Evolutionary conservation across 2,888 invertebrate genomes (phyloP).

Genomic region (Plebejus anna): DNA sequence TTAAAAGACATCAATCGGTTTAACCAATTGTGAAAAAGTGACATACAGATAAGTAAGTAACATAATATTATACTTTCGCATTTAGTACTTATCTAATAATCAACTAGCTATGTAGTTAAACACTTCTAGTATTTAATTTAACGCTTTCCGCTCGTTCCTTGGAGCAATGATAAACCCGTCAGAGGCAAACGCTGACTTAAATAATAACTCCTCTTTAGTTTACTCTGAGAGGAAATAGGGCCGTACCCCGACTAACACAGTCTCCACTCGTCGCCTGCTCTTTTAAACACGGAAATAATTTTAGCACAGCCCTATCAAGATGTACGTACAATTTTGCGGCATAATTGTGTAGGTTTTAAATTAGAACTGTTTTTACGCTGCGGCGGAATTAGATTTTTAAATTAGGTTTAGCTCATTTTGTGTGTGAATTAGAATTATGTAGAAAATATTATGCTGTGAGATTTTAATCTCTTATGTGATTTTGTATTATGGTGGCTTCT

Average conservation of each 20-base stretch:
- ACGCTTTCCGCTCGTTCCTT: conserved; percentile 37
- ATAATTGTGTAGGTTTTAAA: conserved; percentile 21
- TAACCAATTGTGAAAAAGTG: too few relatives aligned
- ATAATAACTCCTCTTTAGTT: conserved; percentile 59
- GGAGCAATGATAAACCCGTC: conserved; percentile 47
- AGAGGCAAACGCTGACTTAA: conserved; percentile 60
- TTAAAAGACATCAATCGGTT: too few relatives aligned
- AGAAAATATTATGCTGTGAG: too few relatives aligned
- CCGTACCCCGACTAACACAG: conserved; percentile 37
- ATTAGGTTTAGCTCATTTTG: not conserved
- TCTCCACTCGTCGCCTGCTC: conserved; percentile 30
- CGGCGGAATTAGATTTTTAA: conserved; percentile 3
- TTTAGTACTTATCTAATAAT: too few relatives aligned
- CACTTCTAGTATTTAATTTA: too few relatives aligned
- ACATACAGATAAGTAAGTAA: too few relatives aligned
- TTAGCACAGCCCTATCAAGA: conserved; percentile 22
- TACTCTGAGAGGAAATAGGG: conserved; percentile 41
- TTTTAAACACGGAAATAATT: conserved; percentile 28
- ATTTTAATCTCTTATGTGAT: too few relatives aligned
- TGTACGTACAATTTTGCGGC: conserved; percentile 7
- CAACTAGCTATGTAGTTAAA: too few relatives aligned
- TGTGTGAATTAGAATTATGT: not conserved
- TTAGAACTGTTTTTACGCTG: not conserved
- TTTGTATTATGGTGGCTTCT: too few relatives aligned
- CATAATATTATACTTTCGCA: too few relatives aligned